phyloP scores from a whole-genome alignment of 2,113 vertebrate genomes.

The Ardeotis arabs region DNA sequence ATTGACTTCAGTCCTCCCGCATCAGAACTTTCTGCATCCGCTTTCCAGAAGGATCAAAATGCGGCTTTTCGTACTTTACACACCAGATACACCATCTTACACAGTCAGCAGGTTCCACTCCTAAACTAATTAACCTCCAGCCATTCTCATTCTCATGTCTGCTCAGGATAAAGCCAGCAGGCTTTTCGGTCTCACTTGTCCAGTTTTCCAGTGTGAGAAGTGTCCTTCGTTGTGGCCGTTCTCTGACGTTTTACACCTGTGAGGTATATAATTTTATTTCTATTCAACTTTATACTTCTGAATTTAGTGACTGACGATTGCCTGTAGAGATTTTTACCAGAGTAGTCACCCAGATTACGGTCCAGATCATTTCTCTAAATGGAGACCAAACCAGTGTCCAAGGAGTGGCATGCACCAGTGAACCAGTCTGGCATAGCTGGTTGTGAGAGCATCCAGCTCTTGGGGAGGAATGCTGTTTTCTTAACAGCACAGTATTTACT shows the following conservation, averaged over 20 bases:
- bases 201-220: accelerated
- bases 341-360: neutral
- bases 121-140: neutral
- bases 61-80: neutral
- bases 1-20: neutral
- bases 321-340: neutral
- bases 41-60: neutral
- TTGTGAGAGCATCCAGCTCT: neutral
- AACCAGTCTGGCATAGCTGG: neutral
- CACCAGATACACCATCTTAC: neutral
- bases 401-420: neutral
- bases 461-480: accelerated
- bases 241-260: neutral
- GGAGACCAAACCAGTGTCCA: neutral
- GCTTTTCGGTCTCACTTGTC: neutral
- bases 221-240: accelerated
- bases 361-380: neutral
- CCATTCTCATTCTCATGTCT: accelerated
- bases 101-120: neutral
- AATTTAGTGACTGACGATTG: neutral
- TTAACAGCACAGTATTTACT: neutral
- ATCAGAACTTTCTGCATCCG: neutral
- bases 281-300: neutral
- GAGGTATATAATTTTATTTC: neutral
- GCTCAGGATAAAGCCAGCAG: neutral